phyloP scores from a whole-genome alignment of 2,113 vertebrate genomes.

The Verasper variegatus region DNA sequence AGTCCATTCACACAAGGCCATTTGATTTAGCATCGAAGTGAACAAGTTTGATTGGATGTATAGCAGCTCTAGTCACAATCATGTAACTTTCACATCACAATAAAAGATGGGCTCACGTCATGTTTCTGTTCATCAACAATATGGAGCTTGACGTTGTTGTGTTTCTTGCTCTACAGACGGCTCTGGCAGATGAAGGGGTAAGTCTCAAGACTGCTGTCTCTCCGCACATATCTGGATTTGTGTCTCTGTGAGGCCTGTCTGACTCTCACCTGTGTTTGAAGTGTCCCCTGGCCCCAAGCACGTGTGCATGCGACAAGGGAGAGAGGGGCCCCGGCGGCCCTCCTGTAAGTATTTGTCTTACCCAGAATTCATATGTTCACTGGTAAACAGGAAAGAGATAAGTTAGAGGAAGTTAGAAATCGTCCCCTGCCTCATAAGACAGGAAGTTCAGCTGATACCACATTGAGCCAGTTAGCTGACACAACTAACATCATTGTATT shows the following conservation, averaged over 20 bases:
- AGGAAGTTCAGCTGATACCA: too few relatives aligned
- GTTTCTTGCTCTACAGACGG: slow-evolving; percentile 78
- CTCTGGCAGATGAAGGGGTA: slow-evolving; percentile 87
- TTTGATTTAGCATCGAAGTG: background rate
- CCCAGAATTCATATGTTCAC: too few relatives aligned
- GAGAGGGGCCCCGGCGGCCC: slow-evolving; percentile 86
- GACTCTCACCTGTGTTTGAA: slow-evolving; percentile 63
- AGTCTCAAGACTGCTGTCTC: slow-evolving; percentile 52
- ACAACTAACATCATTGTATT: too few relatives aligned
- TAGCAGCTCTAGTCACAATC: background rate
- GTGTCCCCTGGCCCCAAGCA: slow-evolving; percentile 81
- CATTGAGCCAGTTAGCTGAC: too few relatives aligned
- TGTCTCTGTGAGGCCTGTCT: slow-evolving; percentile 2
- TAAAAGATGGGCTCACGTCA: background rate
- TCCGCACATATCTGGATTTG: background rate
- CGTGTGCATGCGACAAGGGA: slow-evolving; percentile 89
- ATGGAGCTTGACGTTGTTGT: slow-evolving; percentile 32
- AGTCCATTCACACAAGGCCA: slow-evolving; percentile 1
- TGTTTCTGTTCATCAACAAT: slow-evolving; percentile 4
- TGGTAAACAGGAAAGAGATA: too few relatives aligned
- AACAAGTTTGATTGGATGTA: slow-evolving; percentile 8
- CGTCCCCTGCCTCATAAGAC: too few relatives aligned
- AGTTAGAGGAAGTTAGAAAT: too few relatives aligned
- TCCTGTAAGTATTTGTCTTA: slow-evolving; percentile 82
- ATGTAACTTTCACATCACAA: slow-evolving; percentile 1